These are phyloP conservation scores for Polyommatus icarus DNA, from an alignment of 2,888 invertebrate genomes.

Conservation along the genomic window DNA sequence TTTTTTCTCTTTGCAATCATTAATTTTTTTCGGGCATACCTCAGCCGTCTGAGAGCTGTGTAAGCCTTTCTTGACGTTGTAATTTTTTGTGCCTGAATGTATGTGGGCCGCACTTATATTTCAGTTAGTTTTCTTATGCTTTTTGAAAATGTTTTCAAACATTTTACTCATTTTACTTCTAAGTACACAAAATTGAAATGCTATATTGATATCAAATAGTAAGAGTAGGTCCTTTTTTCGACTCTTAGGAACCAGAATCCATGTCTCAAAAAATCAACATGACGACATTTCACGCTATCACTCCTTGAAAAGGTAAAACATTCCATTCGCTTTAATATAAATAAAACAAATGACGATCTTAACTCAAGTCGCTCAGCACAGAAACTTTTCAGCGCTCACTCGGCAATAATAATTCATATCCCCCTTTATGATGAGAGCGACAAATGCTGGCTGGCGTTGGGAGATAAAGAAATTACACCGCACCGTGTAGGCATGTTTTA, in stretches of 20 bases:
- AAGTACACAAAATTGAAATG: no score
- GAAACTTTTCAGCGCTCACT: constrained; percentile 46
- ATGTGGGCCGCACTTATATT: constrained; percentile 22
- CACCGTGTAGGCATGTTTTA: constrained; percentile 53
- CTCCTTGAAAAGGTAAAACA: neutral
- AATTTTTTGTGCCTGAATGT: constrained; percentile 26
- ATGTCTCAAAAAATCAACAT: neutral
- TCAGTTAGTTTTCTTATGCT: neutral
- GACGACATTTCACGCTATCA: neutral
- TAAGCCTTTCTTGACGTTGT: constrained; percentile 33
- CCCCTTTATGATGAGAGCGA: constrained; percentile 63
- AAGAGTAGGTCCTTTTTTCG: no score
- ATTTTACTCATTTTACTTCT: neutral
- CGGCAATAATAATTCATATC: constrained; percentile 63
- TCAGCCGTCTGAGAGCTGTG: constrained; percentile 43
- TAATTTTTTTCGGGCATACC: constrained; percentile 58
- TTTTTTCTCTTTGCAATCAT: constrained; percentile 51
- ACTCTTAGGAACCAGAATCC: no score
- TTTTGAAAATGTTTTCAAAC: neutral
- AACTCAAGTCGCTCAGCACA: constrained; percentile 34
- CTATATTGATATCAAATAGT: no score
- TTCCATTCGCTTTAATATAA: constrained; percentile 1
- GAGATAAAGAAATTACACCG: constrained; percentile 73
- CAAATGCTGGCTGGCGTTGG: constrained; percentile 63
- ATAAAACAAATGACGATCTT: constrained; percentile 25